Percentiles rank a stretch among this genome's conserved stretches.
Evolutionary conservation across 1,140 invertebrate genomes (phyloP).

Genomic region (Aphis craccivora): DNA sequence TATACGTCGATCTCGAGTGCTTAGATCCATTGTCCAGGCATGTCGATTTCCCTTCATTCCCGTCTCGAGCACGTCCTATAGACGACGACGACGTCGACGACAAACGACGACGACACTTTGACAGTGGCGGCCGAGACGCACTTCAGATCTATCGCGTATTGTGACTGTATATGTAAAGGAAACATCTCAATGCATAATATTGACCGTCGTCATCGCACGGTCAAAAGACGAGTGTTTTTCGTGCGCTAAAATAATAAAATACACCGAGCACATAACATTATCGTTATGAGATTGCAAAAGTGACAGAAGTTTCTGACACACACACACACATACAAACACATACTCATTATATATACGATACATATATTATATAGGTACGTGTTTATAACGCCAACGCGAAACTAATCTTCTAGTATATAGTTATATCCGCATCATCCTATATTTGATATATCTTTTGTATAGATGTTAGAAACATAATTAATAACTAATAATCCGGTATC

Average conservation of each 20-base stretch:
- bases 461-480: not conserved
- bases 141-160: conserved; percentile 33
- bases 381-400: not conserved
- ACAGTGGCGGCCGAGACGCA: conserved; percentile 14
- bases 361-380: not conserved
- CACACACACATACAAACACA: too few relatives aligned
- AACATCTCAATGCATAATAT: conserved; percentile 33
- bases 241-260: conserved; percentile 20
- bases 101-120: conserved; percentile 28
- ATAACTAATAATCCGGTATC: not conserved
- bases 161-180: conserved; percentile 3
- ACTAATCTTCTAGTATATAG: not conserved
- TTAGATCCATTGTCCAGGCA: not conserved
- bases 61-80: not conserved
- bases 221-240: conserved; percentile 22
- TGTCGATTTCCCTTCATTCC: conserved; percentile 18
- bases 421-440: not conserved
- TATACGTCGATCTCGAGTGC: conserved; percentile 31
- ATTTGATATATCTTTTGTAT: not conserved
- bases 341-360: too few relatives aligned
- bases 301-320: not conserved
- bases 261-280: not conserved
- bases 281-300: not conserved
- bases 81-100: not conserved
- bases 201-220: conserved; percentile 4